phyloP scores from a whole-genome alignment of 2,888 invertebrate genomes.

The Stegana nigrithorax region DNA sequence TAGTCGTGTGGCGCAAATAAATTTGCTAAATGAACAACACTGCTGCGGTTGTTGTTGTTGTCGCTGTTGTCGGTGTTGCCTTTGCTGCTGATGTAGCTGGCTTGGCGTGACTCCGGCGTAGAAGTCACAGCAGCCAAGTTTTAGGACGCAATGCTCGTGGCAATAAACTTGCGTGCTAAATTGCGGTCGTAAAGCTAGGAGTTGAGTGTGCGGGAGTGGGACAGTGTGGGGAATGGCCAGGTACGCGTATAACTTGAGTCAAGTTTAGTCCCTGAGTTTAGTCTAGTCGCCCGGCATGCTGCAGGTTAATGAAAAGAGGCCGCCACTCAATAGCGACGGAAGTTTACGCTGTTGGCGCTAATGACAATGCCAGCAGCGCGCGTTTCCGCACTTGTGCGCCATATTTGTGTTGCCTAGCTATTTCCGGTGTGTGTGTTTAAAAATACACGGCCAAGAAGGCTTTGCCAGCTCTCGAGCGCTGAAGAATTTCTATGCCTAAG shows the following conservation, averaged over 20 bases:
- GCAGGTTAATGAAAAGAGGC: too few relatives aligned
- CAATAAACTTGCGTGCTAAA: constrained; percentile 2
- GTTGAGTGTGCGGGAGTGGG: neutral
- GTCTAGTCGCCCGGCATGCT: too few relatives aligned
- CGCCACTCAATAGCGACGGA: too few relatives aligned
- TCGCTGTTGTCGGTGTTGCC: too few relatives aligned
- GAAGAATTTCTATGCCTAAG: neutral
- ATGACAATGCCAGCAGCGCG: neutral
- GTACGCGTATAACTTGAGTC: too few relatives aligned
- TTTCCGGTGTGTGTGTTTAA: neutral
- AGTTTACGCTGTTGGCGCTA: neutral
- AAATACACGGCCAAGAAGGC: neutral
- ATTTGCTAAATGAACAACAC: neutral
- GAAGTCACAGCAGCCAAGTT: neutral
- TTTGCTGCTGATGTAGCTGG: too few relatives aligned
- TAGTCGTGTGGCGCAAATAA: constrained; percentile 4
- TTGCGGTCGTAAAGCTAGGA: neutral
- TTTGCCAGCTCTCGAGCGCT: neutral
- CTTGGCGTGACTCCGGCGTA: neutral
- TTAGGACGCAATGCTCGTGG: neutral
- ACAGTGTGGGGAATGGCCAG: neutral
- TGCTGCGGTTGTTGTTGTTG: too few relatives aligned
- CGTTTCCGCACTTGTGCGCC: neutral
- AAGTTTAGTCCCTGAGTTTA: too few relatives aligned
- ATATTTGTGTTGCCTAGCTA: neutral